phyloP scores from a whole-genome alignment of 2,797 vertebrate species.

The Helicolenus hilgendorfi region DNA sequence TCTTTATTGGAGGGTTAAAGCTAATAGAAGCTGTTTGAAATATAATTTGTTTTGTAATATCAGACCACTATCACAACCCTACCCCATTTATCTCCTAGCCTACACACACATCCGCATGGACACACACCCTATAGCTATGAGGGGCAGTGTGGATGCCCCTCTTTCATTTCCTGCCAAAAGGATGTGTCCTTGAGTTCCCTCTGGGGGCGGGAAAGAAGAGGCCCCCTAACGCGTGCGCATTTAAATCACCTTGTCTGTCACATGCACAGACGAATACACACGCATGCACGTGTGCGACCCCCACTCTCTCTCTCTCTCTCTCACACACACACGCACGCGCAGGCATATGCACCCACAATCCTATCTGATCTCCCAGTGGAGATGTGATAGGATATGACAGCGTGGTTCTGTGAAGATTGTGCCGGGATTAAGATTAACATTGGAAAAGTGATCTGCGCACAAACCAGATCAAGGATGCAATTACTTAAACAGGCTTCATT shows the following conservation, averaged over 20 bases:
- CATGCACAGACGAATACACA: constrained; percentile 35
- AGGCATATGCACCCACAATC: background rate
- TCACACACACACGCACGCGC: background rate
- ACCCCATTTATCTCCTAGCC: constrained; percentile 17
- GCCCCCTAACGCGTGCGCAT: constrained; percentile 29
- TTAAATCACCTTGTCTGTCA: constrained; percentile 43
- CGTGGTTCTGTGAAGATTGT: constrained; percentile 38
- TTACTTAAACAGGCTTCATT: constrained; percentile 19
- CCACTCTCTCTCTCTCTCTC: background rate
- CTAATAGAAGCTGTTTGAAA: background rate
- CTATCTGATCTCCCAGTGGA: constrained; percentile 18
- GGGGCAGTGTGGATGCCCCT: constrained; percentile 41
- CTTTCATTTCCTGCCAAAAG: constrained; percentile 80
- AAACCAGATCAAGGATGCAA: constrained; percentile 35
- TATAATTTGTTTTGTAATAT: constrained; percentile 19
- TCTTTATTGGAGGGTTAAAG: background rate
- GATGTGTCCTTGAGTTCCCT: constrained; percentile 80
- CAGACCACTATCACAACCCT: background rate
- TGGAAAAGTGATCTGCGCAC: constrained; percentile 41
- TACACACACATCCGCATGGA: constrained; percentile 22
- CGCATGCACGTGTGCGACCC: background rate
- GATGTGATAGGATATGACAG: constrained; percentile 31
- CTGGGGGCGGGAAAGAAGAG: constrained; percentile 54
- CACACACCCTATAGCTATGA: constrained; percentile 16
- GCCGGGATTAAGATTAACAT: constrained; percentile 48